These are phyloP conservation scores for Ciconia boyciana DNA, from an alignment of 2,113 vertebrate species.

Conservation along the genomic window DNA sequence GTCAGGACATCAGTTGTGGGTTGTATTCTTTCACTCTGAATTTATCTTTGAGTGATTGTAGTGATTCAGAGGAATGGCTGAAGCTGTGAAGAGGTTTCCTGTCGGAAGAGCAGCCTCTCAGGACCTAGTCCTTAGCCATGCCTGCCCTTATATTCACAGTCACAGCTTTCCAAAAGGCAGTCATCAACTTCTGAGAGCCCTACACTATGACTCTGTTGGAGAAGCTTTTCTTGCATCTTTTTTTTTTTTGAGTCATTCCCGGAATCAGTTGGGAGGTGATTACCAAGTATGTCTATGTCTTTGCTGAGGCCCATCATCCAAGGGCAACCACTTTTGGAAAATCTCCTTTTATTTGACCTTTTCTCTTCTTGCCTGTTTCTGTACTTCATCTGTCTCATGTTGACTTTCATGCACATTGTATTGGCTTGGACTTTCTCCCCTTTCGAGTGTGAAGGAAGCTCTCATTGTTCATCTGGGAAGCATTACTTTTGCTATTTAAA, in stretches of 20 bases:
- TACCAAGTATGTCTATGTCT: neutral
- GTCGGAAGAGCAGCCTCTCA: neutral
- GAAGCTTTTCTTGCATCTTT: neutral
- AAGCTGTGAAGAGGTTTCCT: neutral
- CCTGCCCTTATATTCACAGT: neutral
- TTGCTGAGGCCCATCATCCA: neutral
- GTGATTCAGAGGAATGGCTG: neutral
- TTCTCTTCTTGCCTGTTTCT: neutral
- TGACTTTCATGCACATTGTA: neutral
- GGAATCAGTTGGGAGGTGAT: neutral
- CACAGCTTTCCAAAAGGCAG: neutral
- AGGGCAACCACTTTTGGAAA: neutral
- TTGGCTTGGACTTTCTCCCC: neutral
- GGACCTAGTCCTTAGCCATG: neutral
- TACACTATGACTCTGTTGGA: neutral
- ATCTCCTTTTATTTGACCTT: neutral
- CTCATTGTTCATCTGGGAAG: neutral
- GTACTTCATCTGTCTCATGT: neutral
- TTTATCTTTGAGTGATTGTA: neutral
- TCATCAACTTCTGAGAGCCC: neutral
- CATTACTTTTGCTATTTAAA: neutral
- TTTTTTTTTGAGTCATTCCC: neutral
- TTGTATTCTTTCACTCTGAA: neutral
- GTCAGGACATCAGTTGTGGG: neutral
- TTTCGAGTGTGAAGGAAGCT: neutral